These are phyloP conservation scores for Clarias magur DNA, from an alignment of 2,113 vertebrate species.

Conservation along the genomic window DNA sequence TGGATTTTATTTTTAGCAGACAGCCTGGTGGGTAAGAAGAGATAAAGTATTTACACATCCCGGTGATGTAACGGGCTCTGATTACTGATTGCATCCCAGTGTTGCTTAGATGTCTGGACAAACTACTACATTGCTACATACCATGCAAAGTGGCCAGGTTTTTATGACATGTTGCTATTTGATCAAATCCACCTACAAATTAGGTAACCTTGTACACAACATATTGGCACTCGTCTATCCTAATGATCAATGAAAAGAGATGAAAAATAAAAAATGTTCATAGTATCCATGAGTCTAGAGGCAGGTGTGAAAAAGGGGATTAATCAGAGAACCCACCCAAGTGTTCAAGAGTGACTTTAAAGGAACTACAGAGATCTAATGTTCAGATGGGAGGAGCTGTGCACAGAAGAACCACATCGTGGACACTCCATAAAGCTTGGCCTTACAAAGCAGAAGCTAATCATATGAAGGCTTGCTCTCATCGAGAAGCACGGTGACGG, in stretches of 20 bases:
- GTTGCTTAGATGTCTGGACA: slow-evolving; percentile 8
- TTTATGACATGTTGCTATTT: not conserved
- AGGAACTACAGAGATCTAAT: not conserved
- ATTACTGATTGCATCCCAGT: slow-evolving; percentile 22
- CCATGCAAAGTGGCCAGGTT: not conserved
- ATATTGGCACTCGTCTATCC: not conserved
- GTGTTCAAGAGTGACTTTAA: not conserved
- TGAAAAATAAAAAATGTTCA: not conserved
- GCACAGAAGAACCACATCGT: not conserved
- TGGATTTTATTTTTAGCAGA: slow-evolving; percentile 16
- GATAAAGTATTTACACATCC: slow-evolving; percentile 15
- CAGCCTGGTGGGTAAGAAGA: slow-evolving; percentile 8
- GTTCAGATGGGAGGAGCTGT: not conserved
- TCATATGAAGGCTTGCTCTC: not conserved
- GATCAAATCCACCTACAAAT: not conserved
- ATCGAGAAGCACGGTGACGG: not conserved
- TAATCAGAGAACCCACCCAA: not conserved
- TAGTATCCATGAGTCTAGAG: not conserved
- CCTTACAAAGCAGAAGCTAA: not conserved
- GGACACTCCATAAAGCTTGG: not conserved
- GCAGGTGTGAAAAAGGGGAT: not conserved
- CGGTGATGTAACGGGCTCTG: not conserved
- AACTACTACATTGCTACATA: slow-evolving; percentile 4
- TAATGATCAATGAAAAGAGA: not conserved
- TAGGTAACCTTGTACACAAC: not conserved